Evolutionary conservation across 2,797 vertebrate genomes (phyloP).

Genomic region (Takifugu ocellatus): DNA sequence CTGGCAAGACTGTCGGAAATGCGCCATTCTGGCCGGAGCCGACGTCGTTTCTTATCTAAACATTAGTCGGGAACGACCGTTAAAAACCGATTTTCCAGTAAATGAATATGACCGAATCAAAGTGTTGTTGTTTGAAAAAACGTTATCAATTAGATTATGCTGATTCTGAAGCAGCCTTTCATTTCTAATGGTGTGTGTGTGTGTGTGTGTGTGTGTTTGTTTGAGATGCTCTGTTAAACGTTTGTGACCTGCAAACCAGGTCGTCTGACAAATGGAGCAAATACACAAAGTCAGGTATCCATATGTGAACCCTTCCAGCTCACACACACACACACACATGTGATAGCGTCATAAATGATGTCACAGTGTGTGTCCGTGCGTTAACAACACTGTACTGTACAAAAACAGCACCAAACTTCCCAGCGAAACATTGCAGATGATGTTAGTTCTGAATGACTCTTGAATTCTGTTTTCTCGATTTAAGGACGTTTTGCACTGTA

Average conservation of each 20-base stretch:
- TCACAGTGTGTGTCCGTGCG: too few relatives aligned
- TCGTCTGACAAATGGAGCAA: slow-evolving; percentile 49
- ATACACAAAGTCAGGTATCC: slow-evolving; percentile 38
- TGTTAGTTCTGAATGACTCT: too few relatives aligned
- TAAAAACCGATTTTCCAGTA: slow-evolving; percentile 17
- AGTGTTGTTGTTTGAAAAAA: background rate
- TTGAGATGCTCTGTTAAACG: slow-evolving; percentile 25
- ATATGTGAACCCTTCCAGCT: slow-evolving; percentile 24
- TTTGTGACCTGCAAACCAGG: slow-evolving; percentile 32
- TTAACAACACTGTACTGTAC: too few relatives aligned
- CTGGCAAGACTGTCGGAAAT: slow-evolving; percentile 24
- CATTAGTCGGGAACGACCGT: slow-evolving; percentile 44
- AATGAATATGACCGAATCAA: background rate
- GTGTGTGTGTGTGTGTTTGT: background rate
- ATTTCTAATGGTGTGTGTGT: background rate
- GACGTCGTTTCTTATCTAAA: slow-evolving; percentile 15
- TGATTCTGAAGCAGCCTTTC: too few relatives aligned
- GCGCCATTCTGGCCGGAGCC: slow-evolving; percentile 6
- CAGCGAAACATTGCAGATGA: too few relatives aligned
- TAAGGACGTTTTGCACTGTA: too few relatives aligned
- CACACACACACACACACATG: slow-evolving; percentile 8
- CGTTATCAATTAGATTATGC: too few relatives aligned
- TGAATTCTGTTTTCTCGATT: too few relatives aligned
- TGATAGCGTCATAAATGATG: slow-evolving; percentile 14
- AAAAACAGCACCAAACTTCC: too few relatives aligned